Conservation (phyloP, 2,797 vertebrate genomes). For the Spinus olivaceus region DNA sequence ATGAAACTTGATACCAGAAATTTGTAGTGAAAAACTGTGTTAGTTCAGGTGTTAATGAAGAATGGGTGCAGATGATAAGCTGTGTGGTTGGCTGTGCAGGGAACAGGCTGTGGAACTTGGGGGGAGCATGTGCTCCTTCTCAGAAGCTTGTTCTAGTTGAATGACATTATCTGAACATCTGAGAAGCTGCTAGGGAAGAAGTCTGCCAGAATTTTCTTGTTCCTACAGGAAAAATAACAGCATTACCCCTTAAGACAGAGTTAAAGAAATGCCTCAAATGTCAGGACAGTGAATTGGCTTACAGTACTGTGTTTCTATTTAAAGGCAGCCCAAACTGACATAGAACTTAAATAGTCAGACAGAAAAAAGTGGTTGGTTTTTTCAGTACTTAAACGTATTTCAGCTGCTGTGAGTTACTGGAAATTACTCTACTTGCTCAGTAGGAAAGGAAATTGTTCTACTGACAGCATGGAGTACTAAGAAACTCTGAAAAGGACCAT, state of each 20-base stretch:
- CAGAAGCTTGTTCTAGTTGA: neutral
- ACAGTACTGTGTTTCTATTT: neutral
- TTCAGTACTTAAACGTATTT: conserved; percentile 10
- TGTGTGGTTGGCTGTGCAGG: neutral
- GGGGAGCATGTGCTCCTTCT: neutral
- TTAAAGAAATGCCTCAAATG: neutral
- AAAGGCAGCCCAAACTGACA: neutral
- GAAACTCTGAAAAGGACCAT: neutral
- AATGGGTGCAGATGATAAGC: neutral
- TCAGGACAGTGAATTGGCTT: neutral
- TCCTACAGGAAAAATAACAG: conserved; percentile 18
- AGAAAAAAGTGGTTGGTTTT: conserved; percentile 34
- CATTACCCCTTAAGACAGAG: neutral
- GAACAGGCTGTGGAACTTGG: neutral
- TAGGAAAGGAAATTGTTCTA: conserved; percentile 51
- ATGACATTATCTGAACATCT: neutral
- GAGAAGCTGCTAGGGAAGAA: neutral
- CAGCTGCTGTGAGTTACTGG: conserved; percentile 59
- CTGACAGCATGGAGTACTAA: neutral
- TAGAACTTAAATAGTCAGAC: neutral
- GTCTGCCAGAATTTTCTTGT: conserved; percentile 16
- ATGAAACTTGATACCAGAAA: neutral
- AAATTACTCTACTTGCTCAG: conserved; percentile 32
- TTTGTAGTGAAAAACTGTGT: neutral
- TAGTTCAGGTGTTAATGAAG: neutral